Conservation (phyloP, 2,888 invertebrate genomes). For the Lumbricus terrestris region DNA sequence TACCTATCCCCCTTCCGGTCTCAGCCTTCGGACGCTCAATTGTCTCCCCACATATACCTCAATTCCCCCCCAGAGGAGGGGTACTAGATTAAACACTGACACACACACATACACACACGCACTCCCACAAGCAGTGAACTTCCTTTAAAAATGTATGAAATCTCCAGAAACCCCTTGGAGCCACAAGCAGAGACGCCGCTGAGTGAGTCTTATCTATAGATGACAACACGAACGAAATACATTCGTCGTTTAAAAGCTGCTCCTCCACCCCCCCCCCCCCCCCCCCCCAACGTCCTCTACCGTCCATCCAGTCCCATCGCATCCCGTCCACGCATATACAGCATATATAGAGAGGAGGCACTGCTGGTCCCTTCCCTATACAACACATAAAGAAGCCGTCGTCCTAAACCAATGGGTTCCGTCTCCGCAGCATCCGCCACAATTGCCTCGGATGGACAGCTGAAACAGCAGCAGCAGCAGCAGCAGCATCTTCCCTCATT, state of each 20-base stretch:
- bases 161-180: neutral
- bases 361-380: neutral
- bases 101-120: neutral
- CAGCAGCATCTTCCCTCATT: conserved; percentile 13
- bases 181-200: no score
- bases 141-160: neutral
- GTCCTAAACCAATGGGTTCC: neutral
- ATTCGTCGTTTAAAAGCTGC: neutral
- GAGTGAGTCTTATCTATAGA: neutral
- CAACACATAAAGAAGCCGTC: neutral
- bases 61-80: no score
- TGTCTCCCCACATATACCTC: no score
- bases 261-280: neutral
- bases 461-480: neutral
- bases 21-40: no score
- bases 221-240: neutral
- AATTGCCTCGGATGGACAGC: neutral
- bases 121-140: neutral
- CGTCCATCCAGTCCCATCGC: no score
- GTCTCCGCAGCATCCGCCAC: neutral
- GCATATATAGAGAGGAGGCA: no score
- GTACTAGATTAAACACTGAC: no score
- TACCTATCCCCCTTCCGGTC: no score
- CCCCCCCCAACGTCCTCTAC: no score
- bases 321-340: no score